A percentile compares a stretch with the other conserved stretches of the same genome.
phyloP scores from a whole-genome alignment of 1,140 invertebrate genomes.

The Atta cephalotes region DNA sequence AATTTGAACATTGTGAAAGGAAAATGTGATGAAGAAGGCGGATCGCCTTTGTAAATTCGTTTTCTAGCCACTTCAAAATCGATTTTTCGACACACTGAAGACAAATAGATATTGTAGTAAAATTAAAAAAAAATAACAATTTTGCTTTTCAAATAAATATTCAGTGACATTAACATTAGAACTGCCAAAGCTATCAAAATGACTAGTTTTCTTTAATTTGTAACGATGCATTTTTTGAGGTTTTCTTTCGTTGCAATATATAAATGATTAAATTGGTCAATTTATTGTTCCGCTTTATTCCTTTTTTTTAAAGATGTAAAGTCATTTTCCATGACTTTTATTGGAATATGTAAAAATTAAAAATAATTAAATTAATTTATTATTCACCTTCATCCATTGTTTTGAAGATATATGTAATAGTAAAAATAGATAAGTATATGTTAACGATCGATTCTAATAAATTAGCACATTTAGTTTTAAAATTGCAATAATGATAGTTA shows the following conservation, averaged over 20 bases:
- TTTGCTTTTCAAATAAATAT: background rate
- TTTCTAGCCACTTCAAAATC: background rate
- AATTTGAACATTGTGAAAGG: background rate
- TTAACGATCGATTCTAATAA: background rate
- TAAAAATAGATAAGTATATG: background rate
- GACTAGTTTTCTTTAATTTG: background rate
- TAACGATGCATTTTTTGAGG: background rate
- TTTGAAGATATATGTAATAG: too few species aligned
- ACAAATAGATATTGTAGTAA: background rate
- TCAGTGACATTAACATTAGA: background rate
- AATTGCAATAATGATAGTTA: background rate
- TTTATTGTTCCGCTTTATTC: background rate
- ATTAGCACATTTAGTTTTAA: background rate
- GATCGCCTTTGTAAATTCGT: background rate
- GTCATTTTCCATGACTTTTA: too few species aligned
- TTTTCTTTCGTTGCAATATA: background rate
- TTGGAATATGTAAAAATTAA: too few species aligned
- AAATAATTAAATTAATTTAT: too few species aligned
- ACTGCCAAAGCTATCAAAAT: background rate
- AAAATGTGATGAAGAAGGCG: background rate
- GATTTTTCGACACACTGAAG: background rate
- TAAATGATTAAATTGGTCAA: background rate
- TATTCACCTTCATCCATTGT: too few species aligned
- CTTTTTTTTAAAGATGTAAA: background rate
- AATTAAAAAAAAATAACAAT: background rate